These are phyloP conservation scores for Eidolon helvum DNA, from an alignment of 2,113 vertebrate genomes.

Conservation along the genomic window DNA sequence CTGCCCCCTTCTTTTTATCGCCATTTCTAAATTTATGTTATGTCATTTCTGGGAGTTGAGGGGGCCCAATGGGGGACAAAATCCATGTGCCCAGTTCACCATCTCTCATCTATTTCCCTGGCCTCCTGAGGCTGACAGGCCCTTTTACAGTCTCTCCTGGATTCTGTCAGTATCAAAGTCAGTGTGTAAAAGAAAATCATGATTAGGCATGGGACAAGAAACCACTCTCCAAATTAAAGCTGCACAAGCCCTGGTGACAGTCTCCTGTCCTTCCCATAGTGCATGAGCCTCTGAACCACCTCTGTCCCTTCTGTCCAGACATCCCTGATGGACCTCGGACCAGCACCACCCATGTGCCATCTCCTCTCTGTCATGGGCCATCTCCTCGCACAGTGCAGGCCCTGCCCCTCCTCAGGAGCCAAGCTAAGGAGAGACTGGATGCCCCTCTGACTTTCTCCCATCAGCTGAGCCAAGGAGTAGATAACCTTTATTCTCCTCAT, in stretches of 20 bases:
- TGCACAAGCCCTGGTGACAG: not conserved
- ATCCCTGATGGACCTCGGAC: too few species aligned
- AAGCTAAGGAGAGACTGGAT: not conserved
- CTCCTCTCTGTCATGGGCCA: not conserved
- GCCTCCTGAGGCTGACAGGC: not conserved
- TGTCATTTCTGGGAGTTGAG: not conserved
- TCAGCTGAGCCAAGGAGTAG: not conserved
- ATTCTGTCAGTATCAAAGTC: not conserved
- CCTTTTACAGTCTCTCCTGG: not conserved
- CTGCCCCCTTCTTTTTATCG: not conserved
- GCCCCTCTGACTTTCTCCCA: not conserved
- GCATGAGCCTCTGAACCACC: not conserved
- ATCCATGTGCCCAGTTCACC: not conserved
- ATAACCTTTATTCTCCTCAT: not conserved
- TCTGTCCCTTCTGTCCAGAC: not conserved
- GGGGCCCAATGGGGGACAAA: too few species aligned
- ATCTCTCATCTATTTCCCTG: not conserved
- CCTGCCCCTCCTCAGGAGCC: not conserved
- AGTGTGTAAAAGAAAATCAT: not conserved
- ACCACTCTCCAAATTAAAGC: not conserved
- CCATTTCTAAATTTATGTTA: not conserved
- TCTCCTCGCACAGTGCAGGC: not conserved
- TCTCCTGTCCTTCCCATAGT: not conserved
- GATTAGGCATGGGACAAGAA: not conserved
- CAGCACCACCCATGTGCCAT: not conserved